Evolutionary conservation across 2,797 vertebrate genomes (phyloP), one percentile per base, ranked within the genome.

Genomic region (Bradypodion ventrale): DNA sequence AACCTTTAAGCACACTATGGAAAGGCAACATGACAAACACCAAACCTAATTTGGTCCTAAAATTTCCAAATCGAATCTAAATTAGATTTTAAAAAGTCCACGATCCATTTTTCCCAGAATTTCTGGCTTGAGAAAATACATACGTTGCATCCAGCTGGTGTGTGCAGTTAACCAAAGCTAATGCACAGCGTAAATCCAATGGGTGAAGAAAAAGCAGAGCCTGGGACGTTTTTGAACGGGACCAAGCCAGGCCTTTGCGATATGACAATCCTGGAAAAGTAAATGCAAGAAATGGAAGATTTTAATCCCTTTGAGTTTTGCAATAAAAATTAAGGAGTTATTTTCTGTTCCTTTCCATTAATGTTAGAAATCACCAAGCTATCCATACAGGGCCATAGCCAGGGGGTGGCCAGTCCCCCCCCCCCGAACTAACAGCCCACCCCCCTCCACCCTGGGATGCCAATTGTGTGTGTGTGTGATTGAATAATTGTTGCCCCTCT

Each of bases 171-270:
- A 96, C 92, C 5, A 95, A 87, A 40, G 95, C 93, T 16, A 99
- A 76, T 0, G 97, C 96, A 0, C 91, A 95, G 23, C 23, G 90
- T 92, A 99, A 92, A 91, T 99, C 98, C 86, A 99, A 91, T 0
- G 99, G 98, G 68, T 79, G 96, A 78, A 99, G 95, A 82, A 93
- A 97, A 78, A 99, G 96, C 1, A 95, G 93, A 78, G 97, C 94
- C 75, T 96, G 95, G 27, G 90, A 95, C 63, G 95, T 94, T 32
- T 95, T 92, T 0, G 95, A 96, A 83, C 96, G 96, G 87, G 91
- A 95, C 98, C 98, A 99, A 0, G 94, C 92, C 37, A 99, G 94
- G 63, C 99, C 98, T 93, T 97, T 98, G 59, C 98, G 97, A 93
- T 99, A 99, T 0, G 98, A 99, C 91, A 99, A 96, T 91, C 99